Evolutionary conservation across 1,140 invertebrate species (phyloP), one percentile per base, ranked within the genome.

Genomic region (Hylyphantes graminicola): DNA sequence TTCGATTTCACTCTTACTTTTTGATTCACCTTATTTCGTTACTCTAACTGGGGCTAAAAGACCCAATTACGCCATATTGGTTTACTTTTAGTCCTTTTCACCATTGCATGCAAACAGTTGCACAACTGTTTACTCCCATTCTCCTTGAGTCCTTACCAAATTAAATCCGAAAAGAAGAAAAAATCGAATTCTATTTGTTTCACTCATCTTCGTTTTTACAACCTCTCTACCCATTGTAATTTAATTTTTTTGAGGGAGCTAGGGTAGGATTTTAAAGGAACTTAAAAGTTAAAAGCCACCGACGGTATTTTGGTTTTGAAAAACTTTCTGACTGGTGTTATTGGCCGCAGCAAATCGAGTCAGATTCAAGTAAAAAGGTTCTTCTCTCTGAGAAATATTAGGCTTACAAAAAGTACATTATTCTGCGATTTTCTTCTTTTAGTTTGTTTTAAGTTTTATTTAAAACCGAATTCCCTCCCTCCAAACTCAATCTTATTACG

Each of bases 301-400:
- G 67, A 51, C 53, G 15, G 17, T 63, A 15, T 64, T 76, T 76
- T 63, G 67, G 67, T 70, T 70, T 70, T 68, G 15, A 7, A 15
- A 59, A 51, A 75, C 72, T 76, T 76, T 19, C 15, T 35, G 35
- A 51, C 21, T 63, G 35, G 35, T 35, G 74, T 35, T 63, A 76
- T 63, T 76, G 74, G 74, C 54, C 55, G 57, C 35, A 50, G 55
- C 53, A 78, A 78, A 78, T 78, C 75, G 61, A 78, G 75, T 78
- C 75, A 78, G 19, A 65, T 76, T 50, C 19, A 21, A 53, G 13
- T 21, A 12, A 50, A 12, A 59, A 59, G 57, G 57, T 12, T 35
- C 35, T 35, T 5, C n/a, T 19, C 13, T 59, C n/a, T 59, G 10
- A 54, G 51, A 73, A 73, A 67, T 65, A 78, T 65, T 78, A 78